These are phyloP conservation scores for Podocnemis expansa DNA, from an alignment of 2,113 vertebrate species.

Conservation along the genomic window DNA sequence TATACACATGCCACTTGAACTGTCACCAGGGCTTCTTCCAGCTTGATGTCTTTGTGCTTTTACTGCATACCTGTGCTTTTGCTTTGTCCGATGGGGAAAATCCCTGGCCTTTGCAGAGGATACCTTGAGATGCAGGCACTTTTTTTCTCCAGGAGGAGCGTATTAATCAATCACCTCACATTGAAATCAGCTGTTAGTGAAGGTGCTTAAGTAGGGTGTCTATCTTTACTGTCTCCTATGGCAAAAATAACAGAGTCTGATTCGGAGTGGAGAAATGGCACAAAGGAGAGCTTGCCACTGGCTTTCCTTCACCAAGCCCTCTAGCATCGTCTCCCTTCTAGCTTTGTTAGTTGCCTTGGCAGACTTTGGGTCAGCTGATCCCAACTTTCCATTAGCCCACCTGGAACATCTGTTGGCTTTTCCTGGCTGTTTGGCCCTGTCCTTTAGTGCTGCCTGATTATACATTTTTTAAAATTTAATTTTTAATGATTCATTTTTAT, in stretches of 20 bases:
- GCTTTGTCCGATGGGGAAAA: not conserved
- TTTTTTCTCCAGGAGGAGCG: conserved; percentile 13
- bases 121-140: conserved; percentile 31
- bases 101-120: not conserved
- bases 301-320: not conserved
- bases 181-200: conserved; percentile 40
- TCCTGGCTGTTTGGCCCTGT: not conserved
- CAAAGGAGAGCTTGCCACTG: conserved; percentile 20
- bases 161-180: conserved; percentile 56
- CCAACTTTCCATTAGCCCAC: conserved; percentile 1
- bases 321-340: conserved; percentile 27
- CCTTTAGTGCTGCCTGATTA: not conserved
- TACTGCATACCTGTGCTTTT: not conserved
- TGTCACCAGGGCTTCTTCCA: not conserved
- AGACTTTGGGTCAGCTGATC: conserved; percentile 12
- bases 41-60: not conserved
- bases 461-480: not conserved
- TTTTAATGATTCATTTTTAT: too few species aligned
- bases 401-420: conserved; percentile 34
- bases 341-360: conserved; percentile 20
- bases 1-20: not conserved
- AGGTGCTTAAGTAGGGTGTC: conserved; percentile 33
- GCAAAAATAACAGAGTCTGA: not conserved
- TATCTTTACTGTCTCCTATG: not conserved
- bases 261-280: not conserved